Base-by-base conservation (phyloP, 1,140 invertebrate species). In the Brachionus rubens region DNA sequence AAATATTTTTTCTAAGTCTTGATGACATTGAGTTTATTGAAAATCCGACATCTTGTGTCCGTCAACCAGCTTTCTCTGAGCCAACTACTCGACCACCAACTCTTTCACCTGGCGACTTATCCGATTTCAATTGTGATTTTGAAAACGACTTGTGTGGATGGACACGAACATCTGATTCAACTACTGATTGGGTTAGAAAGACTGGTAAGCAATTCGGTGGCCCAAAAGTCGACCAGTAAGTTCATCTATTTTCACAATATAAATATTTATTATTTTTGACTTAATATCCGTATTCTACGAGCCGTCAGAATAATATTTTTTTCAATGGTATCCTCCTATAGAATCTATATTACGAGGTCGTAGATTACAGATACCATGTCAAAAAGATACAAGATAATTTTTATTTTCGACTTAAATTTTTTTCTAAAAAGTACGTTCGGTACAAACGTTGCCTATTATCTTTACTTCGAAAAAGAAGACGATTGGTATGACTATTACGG, bases 101-200 rank as follows among this genome's bases (percentile, higher is more conserved):
- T 3, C 7, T 21, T 26, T 41, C 59, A 43, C 59, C 59, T 24
- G 19, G 33, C 5, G n/a, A 24, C 12, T 9, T 41, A 14, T 7
- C 33, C 24, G 59, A 28, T 14, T 43, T 65, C 3, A 79, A 81
- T 33, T 83, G 82, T 77, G 79, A 80, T 65, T 83, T 83, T 79
- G 82, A 83, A 67, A 70, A 78, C 12, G 79, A 79, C 65, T 70
- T 52, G 2, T 80, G 83, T 79, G 81, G 80, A 14, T 84, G 82
- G 82, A 50, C 19, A 12, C 59, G n/a, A 24, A 40, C 28, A 36
- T 6, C 33, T 6, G 59, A 40, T 65, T 65, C 59, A 12, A 24
- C 28, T 3, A 40, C 33, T 46, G n/a, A 40, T 40, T 65, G 50
- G 50, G 26, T 54, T 26, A 26, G 50, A 54, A 54, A 54, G 16